Conservation (phyloP, 2,797 vertebrate genomes). For the Sparidentex hasta region DNA sequence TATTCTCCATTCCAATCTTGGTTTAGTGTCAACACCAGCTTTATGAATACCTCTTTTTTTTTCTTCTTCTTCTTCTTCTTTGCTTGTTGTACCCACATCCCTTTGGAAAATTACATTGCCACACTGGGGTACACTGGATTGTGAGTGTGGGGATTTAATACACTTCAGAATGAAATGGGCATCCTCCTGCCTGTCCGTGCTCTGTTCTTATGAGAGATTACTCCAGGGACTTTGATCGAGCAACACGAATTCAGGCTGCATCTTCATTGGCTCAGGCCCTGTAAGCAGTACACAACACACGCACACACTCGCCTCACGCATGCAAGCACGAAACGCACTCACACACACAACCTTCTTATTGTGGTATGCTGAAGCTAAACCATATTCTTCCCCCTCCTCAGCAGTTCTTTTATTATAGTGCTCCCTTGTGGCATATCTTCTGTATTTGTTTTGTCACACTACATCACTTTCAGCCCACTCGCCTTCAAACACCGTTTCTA, state of each 20-base stretch:
- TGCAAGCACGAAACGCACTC: slow-evolving; percentile 9
- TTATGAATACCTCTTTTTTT: slow-evolving; percentile 64
- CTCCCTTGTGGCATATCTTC: slow-evolving; percentile 75
- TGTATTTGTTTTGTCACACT: slow-evolving; percentile 74
- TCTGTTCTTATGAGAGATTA: slow-evolving; percentile 76
- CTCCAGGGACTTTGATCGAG: slow-evolving; percentile 73
- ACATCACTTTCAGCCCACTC: slow-evolving; percentile 57
- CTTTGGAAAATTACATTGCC: slow-evolving; percentile 58
- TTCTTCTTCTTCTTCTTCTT: slow-evolving; percentile 13
- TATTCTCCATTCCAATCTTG: slow-evolving; percentile 71
- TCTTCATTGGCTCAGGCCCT: slow-evolving; percentile 50
- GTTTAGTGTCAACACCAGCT: slow-evolving; percentile 67
- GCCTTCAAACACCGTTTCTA: slow-evolving; percentile 35
- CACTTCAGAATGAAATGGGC: slow-evolving; percentile 75
- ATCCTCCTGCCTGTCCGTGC: slow-evolving; percentile 51
- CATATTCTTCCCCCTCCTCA: slow-evolving; percentile 36
- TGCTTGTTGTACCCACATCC: slow-evolving; percentile 49
- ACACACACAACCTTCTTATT: slow-evolving; percentile 23
- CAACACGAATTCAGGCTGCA: slow-evolving; percentile 62
- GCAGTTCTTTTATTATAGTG: slow-evolving; percentile 70
- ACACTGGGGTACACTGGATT: slow-evolving; percentile 51
- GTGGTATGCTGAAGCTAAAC: slow-evolving; percentile 37
- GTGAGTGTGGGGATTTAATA: slow-evolving; percentile 73
- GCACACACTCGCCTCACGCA: slow-evolving; percentile 34
- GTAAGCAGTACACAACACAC: slow-evolving; percentile 41